phyloP scores from a whole-genome alignment of 2,797 vertebrate genomes.

The Margarornis squamiger region DNA sequence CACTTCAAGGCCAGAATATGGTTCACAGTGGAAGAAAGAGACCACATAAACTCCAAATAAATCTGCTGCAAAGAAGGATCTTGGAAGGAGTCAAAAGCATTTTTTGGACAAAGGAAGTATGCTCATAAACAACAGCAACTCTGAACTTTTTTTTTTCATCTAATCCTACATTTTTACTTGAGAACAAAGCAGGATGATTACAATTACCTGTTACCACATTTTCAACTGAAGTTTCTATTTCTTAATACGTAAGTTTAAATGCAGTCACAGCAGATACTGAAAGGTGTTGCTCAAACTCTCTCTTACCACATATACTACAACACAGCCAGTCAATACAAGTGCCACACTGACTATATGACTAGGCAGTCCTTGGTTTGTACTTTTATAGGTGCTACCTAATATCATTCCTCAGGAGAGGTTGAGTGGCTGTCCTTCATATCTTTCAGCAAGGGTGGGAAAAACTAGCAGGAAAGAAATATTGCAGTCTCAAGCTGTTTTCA shows the following conservation, averaged over 20 bases:
- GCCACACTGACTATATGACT: neutral
- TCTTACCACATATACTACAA: neutral
- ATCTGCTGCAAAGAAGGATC: neutral
- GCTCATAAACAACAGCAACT: neutral
- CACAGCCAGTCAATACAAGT: neutral
- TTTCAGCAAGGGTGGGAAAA: neutral
- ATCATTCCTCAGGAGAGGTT: neutral
- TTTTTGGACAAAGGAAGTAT: neutral
- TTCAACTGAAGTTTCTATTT: neutral
- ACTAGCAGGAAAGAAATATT: neutral
- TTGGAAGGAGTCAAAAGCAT: neutral
- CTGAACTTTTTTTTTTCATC: slow-evolving; percentile 3
- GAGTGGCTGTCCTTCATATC: neutral
- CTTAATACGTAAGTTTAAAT: neutral
- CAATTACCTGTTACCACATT: neutral
- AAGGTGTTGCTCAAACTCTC: neutral
- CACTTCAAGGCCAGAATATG: neutral
- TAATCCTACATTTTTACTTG: neutral
- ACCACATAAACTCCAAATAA: neutral
- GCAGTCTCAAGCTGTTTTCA: neutral
- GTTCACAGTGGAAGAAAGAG: neutral
- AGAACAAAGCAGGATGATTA: neutral
- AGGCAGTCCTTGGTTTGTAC: neutral
- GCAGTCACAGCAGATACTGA: neutral
- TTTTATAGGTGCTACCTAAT: neutral